Conservation (phyloP, 2,797 vertebrate species). For the Lophotriccus pileatus region DNA sequence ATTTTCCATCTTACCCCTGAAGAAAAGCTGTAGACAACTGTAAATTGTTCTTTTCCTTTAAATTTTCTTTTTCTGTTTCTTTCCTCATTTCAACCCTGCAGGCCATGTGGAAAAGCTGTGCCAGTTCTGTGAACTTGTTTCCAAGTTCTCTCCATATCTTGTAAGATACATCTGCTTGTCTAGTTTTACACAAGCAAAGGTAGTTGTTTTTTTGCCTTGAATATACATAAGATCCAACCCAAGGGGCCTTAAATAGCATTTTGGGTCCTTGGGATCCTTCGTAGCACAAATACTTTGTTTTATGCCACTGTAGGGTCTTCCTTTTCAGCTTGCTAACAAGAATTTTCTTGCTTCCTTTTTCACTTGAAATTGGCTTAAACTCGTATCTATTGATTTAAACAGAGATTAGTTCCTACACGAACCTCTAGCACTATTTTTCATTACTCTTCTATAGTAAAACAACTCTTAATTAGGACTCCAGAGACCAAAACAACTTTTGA, state of each 20-base stretch:
- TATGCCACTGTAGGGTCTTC: not conserved
- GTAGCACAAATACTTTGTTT: not conserved
- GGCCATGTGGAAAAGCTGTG: not conserved
- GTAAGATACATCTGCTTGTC: not conserved
- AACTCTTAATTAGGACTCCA: constrained; percentile 22
- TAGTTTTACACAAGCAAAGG: not conserved
- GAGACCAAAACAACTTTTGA: not conserved
- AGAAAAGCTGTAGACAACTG: not conserved
- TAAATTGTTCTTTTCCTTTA: not conserved
- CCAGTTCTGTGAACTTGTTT: not conserved
- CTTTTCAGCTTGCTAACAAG: not conserved
- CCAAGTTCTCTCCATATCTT: not conserved
- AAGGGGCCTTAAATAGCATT: not conserved
- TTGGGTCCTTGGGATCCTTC: not conserved
- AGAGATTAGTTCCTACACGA: not conserved
- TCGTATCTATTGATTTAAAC: not conserved
- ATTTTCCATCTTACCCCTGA: not conserved
- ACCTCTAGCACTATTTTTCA: not conserved
- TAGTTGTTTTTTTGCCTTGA: not conserved
- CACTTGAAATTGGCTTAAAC: not conserved
- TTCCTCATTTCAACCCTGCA: not conserved
- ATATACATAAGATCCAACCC: not conserved
- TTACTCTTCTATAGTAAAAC: not conserved
- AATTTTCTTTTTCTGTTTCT: not conserved
- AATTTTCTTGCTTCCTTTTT: not conserved